A percentile compares a stretch with the other conserved stretches of the same genome.
Evolutionary conservation across 2,888 invertebrate genomes (phyloP).

Genomic region (Drosophila villosipedis): DNA sequence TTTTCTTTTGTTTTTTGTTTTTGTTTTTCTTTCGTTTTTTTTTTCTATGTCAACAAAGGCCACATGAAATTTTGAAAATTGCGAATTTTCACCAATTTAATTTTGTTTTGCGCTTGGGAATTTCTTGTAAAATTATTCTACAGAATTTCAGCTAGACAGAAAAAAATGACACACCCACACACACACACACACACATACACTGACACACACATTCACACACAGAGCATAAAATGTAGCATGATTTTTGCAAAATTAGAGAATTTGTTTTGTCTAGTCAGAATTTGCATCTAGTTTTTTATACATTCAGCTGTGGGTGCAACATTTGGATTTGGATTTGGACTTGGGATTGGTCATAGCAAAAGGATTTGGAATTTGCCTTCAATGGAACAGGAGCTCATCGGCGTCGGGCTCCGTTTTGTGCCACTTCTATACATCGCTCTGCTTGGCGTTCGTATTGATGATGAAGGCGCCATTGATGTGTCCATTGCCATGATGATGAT

Average conservation of each 20-base stretch:
- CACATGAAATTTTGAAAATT: conserved; percentile 77
- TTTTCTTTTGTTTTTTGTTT: background rate
- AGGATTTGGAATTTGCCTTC: conserved; percentile 39
- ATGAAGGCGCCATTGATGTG: conserved; percentile 85
- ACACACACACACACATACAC: conserved; percentile 2
- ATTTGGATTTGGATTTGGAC: conserved; percentile 1
- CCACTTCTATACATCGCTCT: conserved; percentile 85
- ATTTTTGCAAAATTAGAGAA: conserved; percentile 37
- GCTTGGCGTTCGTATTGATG: conserved; percentile 85
- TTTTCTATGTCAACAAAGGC: conserved; percentile 67
- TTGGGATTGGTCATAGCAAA: conserved; percentile 46
- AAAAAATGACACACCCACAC: conserved; percentile 11
- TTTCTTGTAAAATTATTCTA: conserved; percentile 40
- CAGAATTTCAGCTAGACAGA: conserved; percentile 43
- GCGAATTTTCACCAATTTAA: conserved; percentile 62
- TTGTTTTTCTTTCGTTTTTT: conserved; percentile 4
- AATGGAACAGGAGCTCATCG: conserved; percentile 79
- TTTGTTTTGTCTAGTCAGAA: conserved; percentile 39
- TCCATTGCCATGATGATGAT: conserved; percentile 79
- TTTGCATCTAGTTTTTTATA: conserved; percentile 30
- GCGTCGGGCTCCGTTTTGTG: conserved; percentile 80
- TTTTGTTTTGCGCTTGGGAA: conserved; percentile 37
- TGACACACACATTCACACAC: conserved; percentile 8
- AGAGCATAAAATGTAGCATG: conserved; percentile 28
- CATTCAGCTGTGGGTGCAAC: conserved; percentile 48